Evolutionary conservation across 2,113 vertebrate genomes (phyloP), one percentile per base, ranked within the genome.

Genomic region (Triplophysa rosa): DNA sequence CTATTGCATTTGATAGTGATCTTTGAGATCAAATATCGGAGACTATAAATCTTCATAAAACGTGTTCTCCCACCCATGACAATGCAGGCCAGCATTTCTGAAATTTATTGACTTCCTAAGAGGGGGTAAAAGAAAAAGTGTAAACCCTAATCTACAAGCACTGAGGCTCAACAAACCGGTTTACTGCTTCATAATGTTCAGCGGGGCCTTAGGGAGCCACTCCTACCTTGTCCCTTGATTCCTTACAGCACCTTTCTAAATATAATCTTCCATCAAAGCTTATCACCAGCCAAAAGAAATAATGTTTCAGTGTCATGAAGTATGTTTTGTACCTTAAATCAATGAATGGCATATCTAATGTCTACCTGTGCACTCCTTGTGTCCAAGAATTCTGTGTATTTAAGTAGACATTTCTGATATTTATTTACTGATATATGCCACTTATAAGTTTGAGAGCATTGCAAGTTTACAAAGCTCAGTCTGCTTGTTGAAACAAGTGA

Each of bases 151-250:
- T 81, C 62, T 59, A 65, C 78, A 76, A 71, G 75, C 85, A 21
- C 64, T 37, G 58, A 78, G 83, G 83, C 87, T 82, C 83, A 69
- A 83, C 83, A 83, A 81, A 76, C 77, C 33, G 75, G 66, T 85
- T 83, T 79, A 85, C 74, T 29, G 75, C 81, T 83, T 78, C 75
- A 67, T 83, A 78, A 85, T 78, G 83, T 78, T 74, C 79, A 72
- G 78, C 47, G 54, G 80, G 80, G 78, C 90, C 86, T 82, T 7
- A 76, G 87, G 89, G 85, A 79, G 84, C 82, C 86, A 88, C 83
- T 86, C 87, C 85, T 82, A 49, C 68, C 23, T 11, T 59, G 75
- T 47, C 72, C 68, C 68, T 59, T 64, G 61, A 66, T 52, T 73
- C 52, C 58, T 40, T 54, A 67, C 52, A 69, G 59, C 61, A 82